Base-by-base conservation (phyloP, 2,797 vertebrate genomes). In the Takifugu rubripes region DNA sequence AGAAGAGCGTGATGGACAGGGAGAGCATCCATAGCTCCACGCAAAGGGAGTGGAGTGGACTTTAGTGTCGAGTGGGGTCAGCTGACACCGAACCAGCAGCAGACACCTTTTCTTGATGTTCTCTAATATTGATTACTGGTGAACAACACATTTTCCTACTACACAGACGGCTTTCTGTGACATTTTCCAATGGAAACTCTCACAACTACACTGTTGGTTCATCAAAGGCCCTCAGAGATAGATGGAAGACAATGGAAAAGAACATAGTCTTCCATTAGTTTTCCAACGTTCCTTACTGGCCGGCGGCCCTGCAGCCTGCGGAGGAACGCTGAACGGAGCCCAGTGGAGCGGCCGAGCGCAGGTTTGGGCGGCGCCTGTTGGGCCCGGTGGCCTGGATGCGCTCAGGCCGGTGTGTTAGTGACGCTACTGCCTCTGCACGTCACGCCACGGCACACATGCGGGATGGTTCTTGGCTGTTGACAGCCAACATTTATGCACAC, bases 311-410 rank as follows among this genome's bases (percentile, higher is more conserved):
- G 10, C 36, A 12, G 12, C 12, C 27, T 10, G 50, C 51, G 55
- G 56, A 14, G 2, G 36, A 40, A 63, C 0, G 10, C n/a, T 59
- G 50, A 68, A 56, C 50, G 55, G 48, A 17, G 36, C 61, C 6
- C 11, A 74, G 59, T 63, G 61, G 49, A 50, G 57, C 60, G 45
- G 10, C 47, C 6, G 49, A 79, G 58, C 62, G 66, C 79, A 64
- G 70, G 64, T 72, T 78, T 71, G 51, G 56, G 47, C 16, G 16
- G 49, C 26, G 61, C 56, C 36, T 54, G 68, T 68, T 72, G 70
- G 76, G 59, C 70, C 21, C 11, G 15, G 56, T 70, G 50, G 69
- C 61, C 49, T 79, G 52, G 57, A 62, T 60, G 42, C 62, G 40
- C 54, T 49, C 64, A 29, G 44, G 55, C 60, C 59, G 66, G 25